These are phyloP conservation scores for Actinopyga echinites DNA, from an alignment of 53 echinoderm and acorn worm species.

Conservation along the genomic window DNA sequence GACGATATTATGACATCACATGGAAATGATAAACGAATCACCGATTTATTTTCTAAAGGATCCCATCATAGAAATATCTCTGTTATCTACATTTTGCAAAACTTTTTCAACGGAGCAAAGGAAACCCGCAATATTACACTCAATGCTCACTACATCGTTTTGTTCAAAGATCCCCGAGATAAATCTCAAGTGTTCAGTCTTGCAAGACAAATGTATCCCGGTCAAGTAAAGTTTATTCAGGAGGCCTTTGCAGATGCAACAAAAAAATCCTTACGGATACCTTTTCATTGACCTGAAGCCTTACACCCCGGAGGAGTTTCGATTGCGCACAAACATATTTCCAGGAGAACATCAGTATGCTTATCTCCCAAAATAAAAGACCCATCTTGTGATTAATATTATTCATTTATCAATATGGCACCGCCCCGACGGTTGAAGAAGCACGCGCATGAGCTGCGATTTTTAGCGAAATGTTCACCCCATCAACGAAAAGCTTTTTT, in stretches of 20 bases:
- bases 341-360: neutral
- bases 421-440: slow-evolving; percentile 23
- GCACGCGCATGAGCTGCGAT: slow-evolving; percentile 33
- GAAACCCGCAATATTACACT: slow-evolving; percentile 79
- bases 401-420: neutral
- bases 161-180: slow-evolving; percentile 78
- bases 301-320: slow-evolving; percentile 32
- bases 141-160: slow-evolving; percentile 75
- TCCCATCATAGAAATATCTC: slow-evolving; percentile 80
- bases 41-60: slow-evolving; percentile 73
- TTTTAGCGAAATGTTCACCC: slow-evolving; percentile 49
- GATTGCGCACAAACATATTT: slow-evolving; percentile 46
- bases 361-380: neutral
- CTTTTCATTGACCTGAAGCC: slow-evolving; percentile 61
- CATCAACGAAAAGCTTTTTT: slow-evolving; percentile 40
- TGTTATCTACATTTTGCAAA: slow-evolving; percentile 75
- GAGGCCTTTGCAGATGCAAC: slow-evolving; percentile 63
- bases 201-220: slow-evolving; percentile 76
- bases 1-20: slow-evolving; percentile 69
- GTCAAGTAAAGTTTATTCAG: slow-evolving; percentile 63
- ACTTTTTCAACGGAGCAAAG: slow-evolving; percentile 70
- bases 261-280: slow-evolving; percentile 45
- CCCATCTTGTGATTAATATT: too few relatives aligned
- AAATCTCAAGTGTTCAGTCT: slow-evolving; percentile 69
- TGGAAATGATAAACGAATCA: slow-evolving; percentile 57